A percentile compares a stretch with the other conserved stretches of the same genome.
These are phyloP conservation scores for Liolophura sinensis DNA, from an alignment of 1,140 invertebrate genomes.

Conservation along the genomic window DNA sequence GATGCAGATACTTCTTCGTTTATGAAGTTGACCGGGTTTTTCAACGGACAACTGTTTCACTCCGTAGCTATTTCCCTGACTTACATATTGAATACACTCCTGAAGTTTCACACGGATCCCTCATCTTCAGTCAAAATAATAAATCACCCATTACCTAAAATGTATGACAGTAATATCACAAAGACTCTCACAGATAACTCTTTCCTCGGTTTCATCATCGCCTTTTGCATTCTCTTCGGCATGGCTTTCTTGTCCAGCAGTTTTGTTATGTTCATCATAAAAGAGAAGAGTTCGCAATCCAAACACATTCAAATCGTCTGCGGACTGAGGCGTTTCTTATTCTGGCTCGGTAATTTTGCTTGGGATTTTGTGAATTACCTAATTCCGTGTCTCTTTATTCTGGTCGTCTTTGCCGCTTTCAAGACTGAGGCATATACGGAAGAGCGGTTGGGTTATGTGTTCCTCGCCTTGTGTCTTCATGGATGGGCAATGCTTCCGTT, in stretches of 20 bases:
- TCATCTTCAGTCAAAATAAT: slow-evolving; percentile 9
- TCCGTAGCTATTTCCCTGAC: slow-evolving; percentile 66
- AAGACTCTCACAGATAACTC: not conserved
- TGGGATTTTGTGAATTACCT: slow-evolving; percentile 39
- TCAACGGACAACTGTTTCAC: slow-evolving; percentile 67
- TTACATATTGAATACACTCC: slow-evolving; percentile 64
- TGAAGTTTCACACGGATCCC: slow-evolving; percentile 41
- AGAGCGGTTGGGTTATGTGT: slow-evolving; percentile 15
- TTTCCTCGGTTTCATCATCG: slow-evolving; percentile 43
- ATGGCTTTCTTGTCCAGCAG: slow-evolving; percentile 70
- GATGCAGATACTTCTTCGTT: not conserved
- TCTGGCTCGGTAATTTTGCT: slow-evolving; percentile 30
- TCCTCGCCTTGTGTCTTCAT: slow-evolving; percentile 23
- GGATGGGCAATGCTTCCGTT: slow-evolving; percentile 18
- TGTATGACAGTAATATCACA: not conserved
- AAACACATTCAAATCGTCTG: slow-evolving; percentile 35
- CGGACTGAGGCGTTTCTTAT: slow-evolving; percentile 23
- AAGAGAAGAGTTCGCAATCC: slow-evolving; percentile 60
- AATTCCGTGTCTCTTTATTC: slow-evolving; percentile 22
- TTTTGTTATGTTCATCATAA: slow-evolving; percentile 71
- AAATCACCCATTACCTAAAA: slow-evolving; percentile 21
- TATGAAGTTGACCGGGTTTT: slow-evolving; percentile 34
- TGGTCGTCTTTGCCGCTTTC: slow-evolving; percentile 30
- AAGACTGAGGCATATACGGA: slow-evolving; percentile 14
- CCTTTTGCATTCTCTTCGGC: slow-evolving; percentile 64